phyloP scores from a whole-genome alignment of 2,888 invertebrate species.

The Drosophila prostipennis region DNA sequence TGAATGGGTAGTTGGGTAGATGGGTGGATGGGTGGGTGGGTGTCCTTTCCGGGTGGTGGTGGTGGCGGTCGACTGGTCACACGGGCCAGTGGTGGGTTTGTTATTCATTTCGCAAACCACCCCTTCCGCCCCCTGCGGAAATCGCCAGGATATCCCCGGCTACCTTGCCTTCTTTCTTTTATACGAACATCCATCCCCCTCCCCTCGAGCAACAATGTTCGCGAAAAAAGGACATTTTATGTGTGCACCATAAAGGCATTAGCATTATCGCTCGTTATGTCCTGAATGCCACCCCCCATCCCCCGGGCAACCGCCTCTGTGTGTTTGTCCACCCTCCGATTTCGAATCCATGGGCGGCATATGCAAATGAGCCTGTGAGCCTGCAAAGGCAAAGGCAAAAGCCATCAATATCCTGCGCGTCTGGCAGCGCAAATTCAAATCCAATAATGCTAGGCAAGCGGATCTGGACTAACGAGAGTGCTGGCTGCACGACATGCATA shows the following conservation, averaged over 20 bases:
- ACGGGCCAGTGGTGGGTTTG: constrained; percentile 60
- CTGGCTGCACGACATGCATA: constrained; percentile 25
- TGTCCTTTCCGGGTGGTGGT: constrained; percentile 33
- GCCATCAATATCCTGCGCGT: constrained; percentile 68
- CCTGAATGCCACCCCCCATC: constrained; percentile 35
- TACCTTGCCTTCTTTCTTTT: constrained; percentile 2
- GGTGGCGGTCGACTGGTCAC: constrained; percentile 53
- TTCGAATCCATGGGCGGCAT: constrained; percentile 52
- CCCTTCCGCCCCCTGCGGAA: constrained; percentile 15
- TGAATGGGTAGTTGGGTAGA: neutral
- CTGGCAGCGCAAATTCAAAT: constrained; percentile 70
- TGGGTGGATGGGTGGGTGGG: constrained; percentile 32
- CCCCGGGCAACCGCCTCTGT: constrained; percentile 2
- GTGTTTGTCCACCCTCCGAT: constrained; percentile 10
- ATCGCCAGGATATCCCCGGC: constrained; percentile 23
- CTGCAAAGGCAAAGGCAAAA: constrained; percentile 40
- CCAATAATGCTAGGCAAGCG: constrained; percentile 65
- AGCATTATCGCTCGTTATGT: constrained; percentile 81
- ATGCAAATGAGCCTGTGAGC: constrained; percentile 58
- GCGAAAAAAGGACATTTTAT: constrained; percentile 79
- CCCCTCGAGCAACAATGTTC: constrained; percentile 69
- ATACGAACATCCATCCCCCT: too few relatives aligned
- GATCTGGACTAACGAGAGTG: constrained; percentile 47
- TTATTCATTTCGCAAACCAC: constrained; percentile 61
- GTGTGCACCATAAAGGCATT: constrained; percentile 79